phyloP scores from a whole-genome alignment of 1,140 invertebrate species.

The Orchestia grillus region DNA sequence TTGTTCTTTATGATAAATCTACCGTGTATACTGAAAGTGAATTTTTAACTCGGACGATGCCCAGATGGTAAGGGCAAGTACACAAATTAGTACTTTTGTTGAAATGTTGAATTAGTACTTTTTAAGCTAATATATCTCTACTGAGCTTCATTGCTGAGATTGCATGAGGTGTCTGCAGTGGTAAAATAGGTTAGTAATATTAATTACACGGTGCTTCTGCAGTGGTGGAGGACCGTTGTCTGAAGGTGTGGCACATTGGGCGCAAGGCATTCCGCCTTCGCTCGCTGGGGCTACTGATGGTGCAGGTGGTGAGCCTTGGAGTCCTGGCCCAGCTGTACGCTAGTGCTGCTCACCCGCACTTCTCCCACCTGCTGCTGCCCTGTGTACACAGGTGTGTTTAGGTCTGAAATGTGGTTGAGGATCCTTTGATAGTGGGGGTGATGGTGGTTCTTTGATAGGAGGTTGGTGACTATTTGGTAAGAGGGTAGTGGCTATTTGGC shows the following conservation, averaged over 20 bases:
- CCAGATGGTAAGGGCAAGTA: no score
- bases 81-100: no score
- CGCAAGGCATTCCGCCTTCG: neutral
- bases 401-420: neutral
- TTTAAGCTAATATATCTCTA: no score
- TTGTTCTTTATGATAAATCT: no score
- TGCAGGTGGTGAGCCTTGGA: neutral
- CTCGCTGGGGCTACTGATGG: neutral
- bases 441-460: neutral
- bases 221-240: neutral
- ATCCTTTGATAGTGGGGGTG: neutral
- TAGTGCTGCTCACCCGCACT: constrained; percentile 18
- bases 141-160: no score
- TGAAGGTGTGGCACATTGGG: constrained; percentile 4
- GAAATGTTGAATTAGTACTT: no score
- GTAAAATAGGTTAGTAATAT: no score
- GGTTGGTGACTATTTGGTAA: neutral
- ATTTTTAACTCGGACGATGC: no score
- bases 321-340: neutral
- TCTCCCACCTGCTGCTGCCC: neutral
- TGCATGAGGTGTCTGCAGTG: no score
- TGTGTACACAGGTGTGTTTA: neutral
- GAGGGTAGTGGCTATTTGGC: neutral
- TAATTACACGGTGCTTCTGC: neutral
- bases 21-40: no score